These are phyloP conservation scores for Carcina quercana DNA, from an alignment of 2,888 invertebrate genomes.

Conservation along the genomic window DNA sequence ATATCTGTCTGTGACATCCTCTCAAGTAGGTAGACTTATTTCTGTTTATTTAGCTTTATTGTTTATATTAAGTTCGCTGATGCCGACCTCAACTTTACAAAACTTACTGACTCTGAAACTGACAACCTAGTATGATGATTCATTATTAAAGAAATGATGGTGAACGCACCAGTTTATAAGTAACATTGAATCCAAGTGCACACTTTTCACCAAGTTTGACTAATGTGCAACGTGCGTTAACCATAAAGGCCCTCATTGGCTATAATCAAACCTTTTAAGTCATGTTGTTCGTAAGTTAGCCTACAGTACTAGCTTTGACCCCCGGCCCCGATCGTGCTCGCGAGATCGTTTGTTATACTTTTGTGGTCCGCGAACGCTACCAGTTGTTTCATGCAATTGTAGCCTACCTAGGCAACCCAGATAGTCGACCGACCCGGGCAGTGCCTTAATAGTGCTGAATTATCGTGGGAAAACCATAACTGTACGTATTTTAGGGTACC, in stretches of 20 bases:
- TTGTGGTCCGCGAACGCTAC: conserved; percentile 51
- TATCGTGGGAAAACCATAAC: conserved; percentile 35
- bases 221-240: too few relatives aligned
- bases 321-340: conserved; percentile 41
- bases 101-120: too few relatives aligned
- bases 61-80: too few relatives aligned
- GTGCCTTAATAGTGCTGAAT: conserved; percentile 31
- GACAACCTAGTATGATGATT: too few relatives aligned
- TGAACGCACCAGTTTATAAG: too few relatives aligned
- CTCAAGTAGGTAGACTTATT: too few relatives aligned
- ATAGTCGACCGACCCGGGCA: conserved; percentile 27
- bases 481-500: conserved; percentile 7
- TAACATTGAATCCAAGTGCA: too few relatives aligned
- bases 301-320: conserved; percentile 36
- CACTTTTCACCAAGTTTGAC: too few relatives aligned
- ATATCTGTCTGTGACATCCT: too few relatives aligned
- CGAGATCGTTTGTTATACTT: conserved; percentile 48
- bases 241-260: conserved; percentile 7
- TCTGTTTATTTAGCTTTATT: too few relatives aligned
- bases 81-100: too few relatives aligned
- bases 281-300: conserved; percentile 9
- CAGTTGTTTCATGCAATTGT: conserved; percentile 48
- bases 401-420: conserved; percentile 29
- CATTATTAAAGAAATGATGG: too few relatives aligned
- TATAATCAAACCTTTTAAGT: conserved; percentile 10